phyloP scores from a whole-genome alignment of 53 echinoderm and acorn worm genomes.

The Henricia sp. region DNA sequence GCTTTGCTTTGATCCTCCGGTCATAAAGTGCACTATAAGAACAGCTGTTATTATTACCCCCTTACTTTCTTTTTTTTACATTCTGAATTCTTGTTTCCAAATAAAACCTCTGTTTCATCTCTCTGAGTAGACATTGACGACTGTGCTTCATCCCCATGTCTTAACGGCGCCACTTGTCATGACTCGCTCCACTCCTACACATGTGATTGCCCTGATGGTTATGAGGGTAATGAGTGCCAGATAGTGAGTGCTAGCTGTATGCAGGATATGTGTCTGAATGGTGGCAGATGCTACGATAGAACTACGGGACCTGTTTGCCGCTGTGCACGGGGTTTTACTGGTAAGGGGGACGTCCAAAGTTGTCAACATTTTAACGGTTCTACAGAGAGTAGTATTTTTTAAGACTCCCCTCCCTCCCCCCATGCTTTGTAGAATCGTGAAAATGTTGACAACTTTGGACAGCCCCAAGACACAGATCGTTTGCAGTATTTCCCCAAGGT shows the following conservation, averaged over 20 bases:
- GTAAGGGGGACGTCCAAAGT: too few species aligned
- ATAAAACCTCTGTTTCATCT: too few species aligned
- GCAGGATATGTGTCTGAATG: constrained; percentile 33
- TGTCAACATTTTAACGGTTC: too few species aligned
- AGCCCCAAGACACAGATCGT: neutral
- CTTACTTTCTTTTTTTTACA: too few species aligned
- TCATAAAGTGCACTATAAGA: too few species aligned
- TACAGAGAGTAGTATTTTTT: too few species aligned
- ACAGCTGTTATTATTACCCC: too few species aligned
- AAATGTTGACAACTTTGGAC: too few species aligned
- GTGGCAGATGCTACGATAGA: constrained; percentile 48
- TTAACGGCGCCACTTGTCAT: constrained; percentile 52
- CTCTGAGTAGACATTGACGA: constrained; percentile 33
- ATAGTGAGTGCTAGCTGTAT: constrained; percentile 24
- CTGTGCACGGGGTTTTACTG: constrained; percentile 42
- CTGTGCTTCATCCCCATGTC: constrained; percentile 51
- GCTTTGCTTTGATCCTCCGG: too few species aligned
- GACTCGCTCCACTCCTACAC: constrained; percentile 30
- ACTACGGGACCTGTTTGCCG: constrained; percentile 14
- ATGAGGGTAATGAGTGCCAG: constrained; percentile 45
- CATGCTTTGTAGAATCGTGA: too few species aligned
- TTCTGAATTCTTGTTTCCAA: too few species aligned
- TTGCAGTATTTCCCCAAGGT: neutral
- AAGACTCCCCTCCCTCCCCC: too few species aligned
- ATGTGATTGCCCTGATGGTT: constrained; percentile 53